Conservation (phyloP, 2,888 invertebrate species). For the Trilocha varians region DNA sequence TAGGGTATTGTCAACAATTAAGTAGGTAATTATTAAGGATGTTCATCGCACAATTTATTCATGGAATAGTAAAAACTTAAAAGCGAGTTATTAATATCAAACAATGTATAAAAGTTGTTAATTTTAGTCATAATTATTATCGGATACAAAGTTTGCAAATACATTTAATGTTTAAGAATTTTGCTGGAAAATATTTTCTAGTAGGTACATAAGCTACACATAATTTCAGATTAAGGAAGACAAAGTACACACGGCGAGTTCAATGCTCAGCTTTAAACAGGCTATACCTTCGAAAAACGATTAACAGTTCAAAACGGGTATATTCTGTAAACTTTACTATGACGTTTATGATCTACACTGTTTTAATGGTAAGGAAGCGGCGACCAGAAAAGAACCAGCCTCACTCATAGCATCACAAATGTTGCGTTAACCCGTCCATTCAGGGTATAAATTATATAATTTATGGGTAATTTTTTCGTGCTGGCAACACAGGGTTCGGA, state of each 20-base stretch:
- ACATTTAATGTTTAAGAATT: not conserved
- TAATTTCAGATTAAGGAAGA: not conserved
- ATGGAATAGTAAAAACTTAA: not conserved
- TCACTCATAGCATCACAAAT: slow-evolving; percentile 36
- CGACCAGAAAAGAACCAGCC: slow-evolving; percentile 37
- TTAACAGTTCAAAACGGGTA: slow-evolving; percentile 49
- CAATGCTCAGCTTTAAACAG: slow-evolving; percentile 16
- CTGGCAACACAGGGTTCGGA: slow-evolving; percentile 28
- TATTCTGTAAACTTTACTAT: slow-evolving; percentile 58
- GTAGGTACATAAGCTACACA: not conserved
- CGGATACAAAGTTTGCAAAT: too few species aligned
- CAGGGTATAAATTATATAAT: slow-evolving; percentile 56
- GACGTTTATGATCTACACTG: slow-evolving; percentile 64
- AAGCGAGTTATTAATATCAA: too few species aligned
- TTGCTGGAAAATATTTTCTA: not conserved
- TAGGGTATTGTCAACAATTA: slow-evolving; percentile 34
- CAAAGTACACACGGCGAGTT: slow-evolving; percentile 5
- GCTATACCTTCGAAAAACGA: slow-evolving; percentile 38
- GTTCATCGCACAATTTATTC: not conserved
- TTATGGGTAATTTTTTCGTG: slow-evolving; percentile 54
- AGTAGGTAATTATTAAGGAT: not conserved
- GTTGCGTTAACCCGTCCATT: slow-evolving; percentile 44
- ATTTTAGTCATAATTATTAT: too few species aligned
- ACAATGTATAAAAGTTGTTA: too few species aligned
- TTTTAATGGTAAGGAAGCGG: slow-evolving; percentile 63